Evolutionary conservation across 2,797 vertebrate species (phyloP).

Genomic region (Neolamprologus multifasciatus): DNA sequence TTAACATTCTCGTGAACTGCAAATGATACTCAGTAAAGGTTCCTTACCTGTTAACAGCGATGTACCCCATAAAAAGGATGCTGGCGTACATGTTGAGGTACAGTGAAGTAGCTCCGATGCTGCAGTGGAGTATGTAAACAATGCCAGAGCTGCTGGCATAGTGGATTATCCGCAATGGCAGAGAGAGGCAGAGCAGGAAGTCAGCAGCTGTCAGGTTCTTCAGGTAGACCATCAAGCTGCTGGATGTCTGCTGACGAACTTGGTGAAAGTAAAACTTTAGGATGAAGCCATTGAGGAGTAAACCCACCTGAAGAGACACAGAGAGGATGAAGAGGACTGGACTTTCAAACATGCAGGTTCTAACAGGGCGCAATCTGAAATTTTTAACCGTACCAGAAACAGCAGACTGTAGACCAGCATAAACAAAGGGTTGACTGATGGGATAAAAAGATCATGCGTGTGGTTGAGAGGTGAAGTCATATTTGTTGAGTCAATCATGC

Average conservation of each 20-base stretch:
- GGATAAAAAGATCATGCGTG: neutral
- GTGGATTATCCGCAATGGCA: neutral
- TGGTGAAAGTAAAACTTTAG: no score
- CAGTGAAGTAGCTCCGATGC: accelerated
- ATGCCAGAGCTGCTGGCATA: neutral
- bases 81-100: neutral
- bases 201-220: no score
- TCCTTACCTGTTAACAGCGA: neutral
- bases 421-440: no score
- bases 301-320: no score
- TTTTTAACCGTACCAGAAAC: accelerated
- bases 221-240: no score
- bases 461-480: neutral
- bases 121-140: neutral
- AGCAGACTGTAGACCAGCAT: no score
- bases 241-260: no score
- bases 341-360: no score
- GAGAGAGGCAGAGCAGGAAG: neutral
- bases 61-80: neutral
- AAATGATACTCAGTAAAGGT: neutral
- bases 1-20: neutral
- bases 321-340: accelerated
- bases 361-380: no score
- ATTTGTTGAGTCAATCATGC: neutral
- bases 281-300: no score